These are phyloP conservation scores for Neocrepidodera transversa DNA, from an alignment of 2,888 invertebrate species.

Conservation along the genomic window DNA sequence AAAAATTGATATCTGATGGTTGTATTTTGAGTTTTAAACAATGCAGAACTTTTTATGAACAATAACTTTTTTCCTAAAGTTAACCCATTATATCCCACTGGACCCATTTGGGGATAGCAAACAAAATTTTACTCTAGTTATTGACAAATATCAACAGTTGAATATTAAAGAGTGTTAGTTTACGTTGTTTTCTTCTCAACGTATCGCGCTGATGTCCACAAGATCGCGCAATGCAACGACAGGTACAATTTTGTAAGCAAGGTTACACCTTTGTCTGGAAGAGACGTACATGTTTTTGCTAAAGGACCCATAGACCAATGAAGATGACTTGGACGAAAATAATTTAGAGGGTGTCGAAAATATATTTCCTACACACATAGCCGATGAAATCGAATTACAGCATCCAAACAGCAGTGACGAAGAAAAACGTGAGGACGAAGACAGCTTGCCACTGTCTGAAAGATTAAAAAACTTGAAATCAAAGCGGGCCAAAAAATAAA, in stretches of 20 bases:
- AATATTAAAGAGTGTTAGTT: neutral
- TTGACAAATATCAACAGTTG: neutral
- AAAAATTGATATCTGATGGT: no score
- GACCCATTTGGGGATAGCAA: no score
- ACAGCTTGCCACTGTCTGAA: no score
- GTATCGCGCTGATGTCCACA: neutral
- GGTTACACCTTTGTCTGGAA: slow-evolving; percentile 1
- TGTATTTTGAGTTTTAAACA: no score
- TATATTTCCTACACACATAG: no score
- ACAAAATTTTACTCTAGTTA: neutral
- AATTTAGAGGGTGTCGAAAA: no score
- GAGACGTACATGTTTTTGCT: neutral
- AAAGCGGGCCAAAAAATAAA: neutral
- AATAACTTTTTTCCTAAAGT: no score
- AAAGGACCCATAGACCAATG: neutral
- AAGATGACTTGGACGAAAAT: no score
- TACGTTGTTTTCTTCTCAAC: neutral
- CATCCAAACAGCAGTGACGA: no score
- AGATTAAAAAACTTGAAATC: slow-evolving; percentile 1
- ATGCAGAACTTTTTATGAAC: no score
- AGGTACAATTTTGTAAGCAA: no score
- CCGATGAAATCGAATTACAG: slow-evolving; percentile 9
- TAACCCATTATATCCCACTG: slow-evolving; percentile 5
- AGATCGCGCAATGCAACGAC: neutral
- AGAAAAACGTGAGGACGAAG: no score